Conservation (phyloP, 2,797 vertebrate genomes). For the Helarctos malayanus region DNA sequence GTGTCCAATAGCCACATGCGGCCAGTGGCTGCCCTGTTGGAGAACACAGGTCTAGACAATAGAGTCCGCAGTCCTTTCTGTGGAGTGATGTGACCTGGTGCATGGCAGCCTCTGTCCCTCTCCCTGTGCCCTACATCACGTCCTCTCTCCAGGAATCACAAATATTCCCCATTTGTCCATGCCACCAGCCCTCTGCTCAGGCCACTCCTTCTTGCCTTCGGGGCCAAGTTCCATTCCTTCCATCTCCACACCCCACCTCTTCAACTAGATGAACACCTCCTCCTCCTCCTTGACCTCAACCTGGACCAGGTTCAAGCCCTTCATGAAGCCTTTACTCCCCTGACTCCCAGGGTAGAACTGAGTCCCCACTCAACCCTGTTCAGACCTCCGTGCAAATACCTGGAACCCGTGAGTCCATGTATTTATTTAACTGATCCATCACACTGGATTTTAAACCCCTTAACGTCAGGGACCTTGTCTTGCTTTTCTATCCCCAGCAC, state of each 20-base stretch:
- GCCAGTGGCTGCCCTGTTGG: background rate
- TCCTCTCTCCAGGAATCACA: background rate
- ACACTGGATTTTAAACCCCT: background rate
- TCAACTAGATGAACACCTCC: background rate
- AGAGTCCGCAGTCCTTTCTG: rapidly evolving
- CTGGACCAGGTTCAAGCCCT: background rate
- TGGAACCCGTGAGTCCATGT: background rate
- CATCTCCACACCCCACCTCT: background rate
- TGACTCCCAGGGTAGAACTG: background rate
- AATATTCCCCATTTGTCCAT: background rate
- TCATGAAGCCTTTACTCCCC: background rate
- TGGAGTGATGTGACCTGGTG: background rate
- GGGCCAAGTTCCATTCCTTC: too few relatives aligned
- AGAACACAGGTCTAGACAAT: background rate
- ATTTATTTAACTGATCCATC: background rate
- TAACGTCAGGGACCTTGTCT: background rate
- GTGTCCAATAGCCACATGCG: background rate
- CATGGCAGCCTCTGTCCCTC: background rate
- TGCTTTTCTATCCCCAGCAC: background rate
- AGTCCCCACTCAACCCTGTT: background rate
- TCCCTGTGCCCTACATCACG: background rate
- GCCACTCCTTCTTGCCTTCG: background rate
- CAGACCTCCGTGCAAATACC: background rate
- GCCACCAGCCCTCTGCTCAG: background rate
- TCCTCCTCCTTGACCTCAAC: background rate